Conservation (phyloP, 2,888 invertebrate species). For the Cephus sareptanus region DNA sequence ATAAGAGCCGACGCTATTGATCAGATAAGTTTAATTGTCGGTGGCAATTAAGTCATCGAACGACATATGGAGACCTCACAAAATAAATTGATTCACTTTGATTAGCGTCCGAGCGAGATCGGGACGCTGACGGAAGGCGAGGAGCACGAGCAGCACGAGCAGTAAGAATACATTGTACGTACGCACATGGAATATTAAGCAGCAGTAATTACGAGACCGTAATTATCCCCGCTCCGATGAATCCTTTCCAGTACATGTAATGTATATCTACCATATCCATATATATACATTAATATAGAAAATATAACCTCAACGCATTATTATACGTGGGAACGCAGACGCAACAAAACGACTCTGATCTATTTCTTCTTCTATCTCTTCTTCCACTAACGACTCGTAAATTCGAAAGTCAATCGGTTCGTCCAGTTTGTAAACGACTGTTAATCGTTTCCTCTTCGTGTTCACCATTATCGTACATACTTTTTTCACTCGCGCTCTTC, state of each 20-base stretch:
- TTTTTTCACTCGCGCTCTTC: not conserved
- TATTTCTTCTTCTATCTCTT: not conserved
- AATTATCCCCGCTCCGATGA: conserved; percentile 46
- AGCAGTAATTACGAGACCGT: conserved; percentile 50
- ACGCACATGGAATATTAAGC: conserved; percentile 43
- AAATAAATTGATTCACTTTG: not conserved
- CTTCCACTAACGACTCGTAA: not conserved
- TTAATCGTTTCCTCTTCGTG: not conserved
- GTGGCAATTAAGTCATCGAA: not conserved
- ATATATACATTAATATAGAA: not conserved
- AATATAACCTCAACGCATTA: not conserved
- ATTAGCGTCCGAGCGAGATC: not conserved
- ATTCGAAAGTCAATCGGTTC: not conserved
- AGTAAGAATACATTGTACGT: not conserved
- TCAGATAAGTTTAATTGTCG: not conserved
- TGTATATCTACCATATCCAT: not conserved
- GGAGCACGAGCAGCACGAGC: not conserved
- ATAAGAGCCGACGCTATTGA: not conserved
- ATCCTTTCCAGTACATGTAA: not conserved
- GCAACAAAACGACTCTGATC: not conserved
- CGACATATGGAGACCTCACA: not conserved
- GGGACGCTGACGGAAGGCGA: not conserved
- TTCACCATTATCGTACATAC: not conserved
- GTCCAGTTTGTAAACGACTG: not conserved
- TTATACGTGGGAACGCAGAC: not conserved